Evolutionary conservation across 1,140 invertebrate species (phyloP), one percentile per base, ranked within the genome.

Genomic region (Dinothrombium tinctorium): DNA sequence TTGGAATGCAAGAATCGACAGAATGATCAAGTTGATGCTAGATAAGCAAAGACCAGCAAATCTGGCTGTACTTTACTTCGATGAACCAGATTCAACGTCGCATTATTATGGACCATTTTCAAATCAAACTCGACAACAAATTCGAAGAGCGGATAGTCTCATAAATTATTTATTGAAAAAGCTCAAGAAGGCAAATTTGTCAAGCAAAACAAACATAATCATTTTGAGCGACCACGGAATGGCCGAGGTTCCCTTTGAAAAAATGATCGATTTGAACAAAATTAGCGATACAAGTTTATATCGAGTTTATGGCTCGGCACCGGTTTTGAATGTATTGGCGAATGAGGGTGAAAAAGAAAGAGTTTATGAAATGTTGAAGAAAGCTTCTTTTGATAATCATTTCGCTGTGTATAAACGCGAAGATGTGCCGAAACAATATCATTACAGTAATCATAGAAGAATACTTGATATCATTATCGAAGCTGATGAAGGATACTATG

Each of bases 351-450:
- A n/a, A 4, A 19, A 41, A 11, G 29, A 4, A 44, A n/a, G 17
- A 31, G 15, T 32, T 12, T 32, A 15, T 15, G 31, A 21, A 12
- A 26, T 11, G 28, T 19, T 36, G 3, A 26, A 6, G 24, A 23
- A 12, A 21, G 21, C 12, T 6, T n/a, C 42, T 8, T 9, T 23
- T 6, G 7, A 37, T 6, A 26, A 29, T 9, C 28, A 46, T 25
- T 49, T 44, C 23, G 5, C 28, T 6, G 54, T 60, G 0, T 61
- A 56, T 45, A 46, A 46, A 38, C 47, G 50, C 35, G 47, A 54
- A 7, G 54, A 59, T 7, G 55, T 60, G 33, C 55, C 59, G 8
- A 51, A 57, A 22, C 32, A 51, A 17, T 58, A 47, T 42, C 56
- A 57, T 43, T 56, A 53, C 43, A 52, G 50, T 35, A 49, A 56